These are phyloP conservation scores for Aurelia coerulea DNA, from an alignment of 30 jellyfish, hydroid and myxozoan genomes.

Conservation along the genomic window DNA sequence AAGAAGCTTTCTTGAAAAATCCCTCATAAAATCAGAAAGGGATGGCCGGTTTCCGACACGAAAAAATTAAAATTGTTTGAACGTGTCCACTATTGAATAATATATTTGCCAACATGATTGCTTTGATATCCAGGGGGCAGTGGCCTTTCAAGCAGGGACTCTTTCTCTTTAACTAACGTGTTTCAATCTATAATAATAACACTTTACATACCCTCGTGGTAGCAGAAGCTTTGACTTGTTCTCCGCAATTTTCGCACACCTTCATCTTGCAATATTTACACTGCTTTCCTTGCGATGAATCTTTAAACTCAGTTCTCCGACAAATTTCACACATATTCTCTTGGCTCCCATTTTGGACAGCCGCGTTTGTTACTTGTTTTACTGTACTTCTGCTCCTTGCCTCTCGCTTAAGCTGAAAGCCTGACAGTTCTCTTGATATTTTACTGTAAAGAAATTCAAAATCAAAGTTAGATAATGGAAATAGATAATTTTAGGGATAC, in stretches of 20 bases:
- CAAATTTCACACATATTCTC: conserved; percentile 80
- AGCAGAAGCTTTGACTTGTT: conserved; percentile 45
- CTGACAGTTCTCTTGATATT: conserved; percentile 74
- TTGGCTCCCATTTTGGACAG: neutral
- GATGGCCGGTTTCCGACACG: too few relatives aligned
- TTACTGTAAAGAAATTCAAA: conserved; percentile 35
- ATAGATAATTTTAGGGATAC: neutral
- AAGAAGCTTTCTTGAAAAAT: too few relatives aligned
- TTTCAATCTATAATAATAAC: too few relatives aligned
- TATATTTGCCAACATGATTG: too few relatives aligned
- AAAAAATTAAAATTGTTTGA: too few relatives aligned
- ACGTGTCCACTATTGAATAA: too few relatives aligned
- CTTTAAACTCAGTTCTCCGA: conserved; percentile 67
- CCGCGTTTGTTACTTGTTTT: neutral
- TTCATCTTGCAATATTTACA: conserved; percentile 81
- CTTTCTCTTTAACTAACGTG: too few relatives aligned
- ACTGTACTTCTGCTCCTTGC: conserved; percentile 62
- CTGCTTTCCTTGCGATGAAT: conserved; percentile 30
- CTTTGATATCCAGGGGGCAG: too few relatives aligned
- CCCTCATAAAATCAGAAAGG: too few relatives aligned
- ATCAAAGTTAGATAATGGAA: too few relatives aligned
- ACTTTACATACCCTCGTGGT: conserved; percentile 20
- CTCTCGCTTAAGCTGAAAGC: conserved; percentile 73
- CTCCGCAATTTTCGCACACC: conserved; percentile 80
- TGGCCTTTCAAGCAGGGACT: too few relatives aligned